phyloP scores from a whole-genome alignment of 2,113 vertebrate genomes.

The Hymenochirus boettgeri region DNA sequence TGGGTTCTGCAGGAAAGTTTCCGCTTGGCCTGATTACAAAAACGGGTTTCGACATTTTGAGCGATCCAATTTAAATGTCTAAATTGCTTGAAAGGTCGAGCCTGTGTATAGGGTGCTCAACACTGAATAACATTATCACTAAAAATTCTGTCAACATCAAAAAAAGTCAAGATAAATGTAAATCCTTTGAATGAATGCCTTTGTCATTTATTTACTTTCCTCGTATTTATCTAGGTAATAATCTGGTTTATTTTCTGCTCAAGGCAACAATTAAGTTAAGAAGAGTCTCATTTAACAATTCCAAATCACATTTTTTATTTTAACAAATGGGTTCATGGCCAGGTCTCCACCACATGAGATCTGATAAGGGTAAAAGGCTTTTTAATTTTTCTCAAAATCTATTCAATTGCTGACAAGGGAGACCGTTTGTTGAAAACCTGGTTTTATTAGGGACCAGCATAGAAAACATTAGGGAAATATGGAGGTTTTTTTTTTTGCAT shows the following conservation, averaged over 20 bases:
- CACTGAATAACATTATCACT: no score
- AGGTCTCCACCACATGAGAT: constrained; percentile 31
- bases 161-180: no score
- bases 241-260: neutral
- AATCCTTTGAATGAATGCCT: neutral
- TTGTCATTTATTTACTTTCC: neutral
- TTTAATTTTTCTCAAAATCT: constrained; percentile 28
- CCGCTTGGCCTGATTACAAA: no score
- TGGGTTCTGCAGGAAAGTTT: no score
- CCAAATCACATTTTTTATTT: neutral
- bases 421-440: constrained; percentile 23
- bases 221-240: neutral
- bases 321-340: constrained; percentile 34
- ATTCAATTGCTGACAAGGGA: constrained; percentile 23
- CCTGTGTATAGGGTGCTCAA: no score
- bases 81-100: no score
- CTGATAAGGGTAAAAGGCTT: constrained; percentile 25
- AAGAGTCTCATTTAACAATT: constrained; percentile 2
- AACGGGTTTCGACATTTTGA: no score
- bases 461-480: neutral
- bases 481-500: neutral
- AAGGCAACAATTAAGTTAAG: neutral
- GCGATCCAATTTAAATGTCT: no score
- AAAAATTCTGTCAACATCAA: no score
- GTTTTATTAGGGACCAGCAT: constrained; percentile 27